Base-by-base conservation (phyloP, 2,797 vertebrate genomes). In the Manis pentadactyla region DNA sequence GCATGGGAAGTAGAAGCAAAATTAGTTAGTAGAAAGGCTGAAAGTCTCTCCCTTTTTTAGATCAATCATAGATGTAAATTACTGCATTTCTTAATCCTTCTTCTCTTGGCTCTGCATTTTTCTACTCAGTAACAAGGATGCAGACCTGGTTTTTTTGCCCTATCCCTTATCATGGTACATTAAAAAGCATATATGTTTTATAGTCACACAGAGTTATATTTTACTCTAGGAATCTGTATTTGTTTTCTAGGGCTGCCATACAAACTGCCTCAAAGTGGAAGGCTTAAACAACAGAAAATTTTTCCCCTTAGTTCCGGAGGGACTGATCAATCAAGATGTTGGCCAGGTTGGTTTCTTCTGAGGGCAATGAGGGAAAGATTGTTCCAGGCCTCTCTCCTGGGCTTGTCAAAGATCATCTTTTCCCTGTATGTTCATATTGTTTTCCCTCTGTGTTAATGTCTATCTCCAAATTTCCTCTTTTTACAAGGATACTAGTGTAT, bases 41-140 rank as follows among this genome's bases (percentile, higher is more conserved):
- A 90, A 81, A 53, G 18, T 46, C 25, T 42, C 9, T 23, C 39
- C 31, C 27, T 61, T 25, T 29, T 31, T 57, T 71, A 57, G 34
- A 29, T 34, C 55, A 86, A 49, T 68, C 37, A 64, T 55, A 77
- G 2, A 53, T 37, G 6, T 79, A 46, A 68, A 42, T 31, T 51
- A 57, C 7, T 46, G 12, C 11, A 61, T 39, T 94, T 63, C 77
- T 68, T 53, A 71, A 94, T 29, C 7, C 2, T 61, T 89, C 2
- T 61, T 89, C 86, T 90, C 21, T 79, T 86, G 63, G 7, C n/a
- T 92, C 64, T 61, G 10, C 4, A 68, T 59, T 90, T 94, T 92
- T 73, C 37, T 71, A 77, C 63, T 91, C 37, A 53, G 1, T 55
- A 93, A 96, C 21, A 49, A 78, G 14, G 34, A 39, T 46, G 46